Conservation (phyloP, 2,113 vertebrate genomes). For the Pollachius pollachius region DNA sequence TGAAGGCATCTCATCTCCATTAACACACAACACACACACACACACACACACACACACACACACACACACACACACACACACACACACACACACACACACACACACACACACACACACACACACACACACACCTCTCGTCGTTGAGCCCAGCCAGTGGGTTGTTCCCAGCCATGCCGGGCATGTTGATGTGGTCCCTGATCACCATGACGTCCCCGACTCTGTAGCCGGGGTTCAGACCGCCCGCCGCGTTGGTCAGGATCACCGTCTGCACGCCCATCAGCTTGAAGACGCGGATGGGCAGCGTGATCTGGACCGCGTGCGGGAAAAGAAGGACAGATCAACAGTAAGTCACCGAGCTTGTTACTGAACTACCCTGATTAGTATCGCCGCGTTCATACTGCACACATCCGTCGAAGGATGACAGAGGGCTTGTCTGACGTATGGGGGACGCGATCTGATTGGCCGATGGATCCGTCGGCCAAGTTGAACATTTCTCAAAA, state of each 20-base stretch:
- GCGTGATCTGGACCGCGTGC: conserved; percentile 75
- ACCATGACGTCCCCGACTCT: conserved; percentile 93
- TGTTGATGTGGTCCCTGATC: conserved; percentile 90
- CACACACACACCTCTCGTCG: conserved; percentile 76
- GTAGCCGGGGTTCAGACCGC: conserved; percentile 86
- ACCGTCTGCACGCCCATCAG: conserved; percentile 85
- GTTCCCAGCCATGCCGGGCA: conserved; percentile 83
- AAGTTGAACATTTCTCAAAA: no score
- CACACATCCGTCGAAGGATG: no score
- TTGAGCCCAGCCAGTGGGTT: conserved; percentile 86
- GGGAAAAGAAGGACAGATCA: background rate
- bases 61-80: no score
- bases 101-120: background rate
- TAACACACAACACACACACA: no score
- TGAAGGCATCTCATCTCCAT: no score
- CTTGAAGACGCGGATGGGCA: conserved; percentile 88
- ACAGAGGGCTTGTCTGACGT: no score
- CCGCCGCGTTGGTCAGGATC: conserved; percentile 90
- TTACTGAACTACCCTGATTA: no score
- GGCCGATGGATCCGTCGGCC: no score
- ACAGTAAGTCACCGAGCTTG: background rate
- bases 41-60: no score
- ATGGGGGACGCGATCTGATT: no score
- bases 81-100: background rate
- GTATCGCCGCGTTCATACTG: no score